Evolutionary conservation across 2,797 vertebrate species (phyloP), one percentile per base, ranked within the genome.

Genomic region (Thaleichthys pacificus): DNA sequence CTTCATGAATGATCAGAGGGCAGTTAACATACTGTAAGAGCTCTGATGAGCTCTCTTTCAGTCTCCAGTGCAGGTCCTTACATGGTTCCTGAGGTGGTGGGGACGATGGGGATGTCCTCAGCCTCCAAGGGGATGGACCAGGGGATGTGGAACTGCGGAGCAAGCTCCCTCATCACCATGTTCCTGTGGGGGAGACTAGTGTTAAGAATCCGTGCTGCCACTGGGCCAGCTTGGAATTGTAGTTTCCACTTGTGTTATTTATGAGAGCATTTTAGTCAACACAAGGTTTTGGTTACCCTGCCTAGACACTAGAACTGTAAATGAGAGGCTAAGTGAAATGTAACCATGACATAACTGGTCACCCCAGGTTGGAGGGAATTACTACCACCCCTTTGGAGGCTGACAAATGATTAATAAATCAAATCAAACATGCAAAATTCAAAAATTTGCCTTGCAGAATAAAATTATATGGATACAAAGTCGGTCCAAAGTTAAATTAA

Each of bases 71-170:
- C 11, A 47, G 11, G 60, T 56, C 91, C 95, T 78, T 83, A 97
- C 96, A 98, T 99, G 76, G 97, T 99, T 89, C 97, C 97, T 68
- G 97, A 99, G 77, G 97, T 99, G 61, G 97, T 99, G 63, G 97
- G 97, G 71, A 99, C 97, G 1, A 99, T 99, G 73, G 97, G 97
- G 86, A 99, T 99, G 87, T 99, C 97, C 89, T 99, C 97, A 51
- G 97, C 97, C 77, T 99, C 97, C 69, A 96, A 96, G 69, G 97
- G 97, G 74, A 99, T 97, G 72, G 97, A 98, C 97, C 97, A 99
- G 24, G 97, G 97, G 77, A 99, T 98, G 83, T 98, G 97, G 78
- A 99, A 95, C 89, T 98, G 97, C 4, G 97, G 97, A 69, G 96
- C 97, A 71, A 99, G 91, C 80, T 99, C 97, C 74, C 97, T 93